These are phyloP conservation scores for Dolichoris vasculosae DNA, from an alignment of 1,140 invertebrate genomes.

Conservation along the genomic window DNA sequence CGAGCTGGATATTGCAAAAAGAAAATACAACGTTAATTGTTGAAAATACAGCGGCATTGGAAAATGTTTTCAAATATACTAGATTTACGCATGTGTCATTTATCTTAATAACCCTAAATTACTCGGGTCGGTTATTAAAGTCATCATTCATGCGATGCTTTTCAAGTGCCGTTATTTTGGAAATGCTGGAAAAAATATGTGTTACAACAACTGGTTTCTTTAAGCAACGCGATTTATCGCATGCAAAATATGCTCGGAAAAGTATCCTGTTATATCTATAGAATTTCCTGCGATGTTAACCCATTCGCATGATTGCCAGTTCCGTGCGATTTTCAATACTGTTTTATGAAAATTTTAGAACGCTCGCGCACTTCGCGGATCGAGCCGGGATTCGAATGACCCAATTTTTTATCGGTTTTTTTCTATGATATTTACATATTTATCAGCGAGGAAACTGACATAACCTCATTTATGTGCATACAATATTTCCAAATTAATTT, in stretches of 20 bases:
- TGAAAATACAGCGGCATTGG: neutral
- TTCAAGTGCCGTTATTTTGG: neutral
- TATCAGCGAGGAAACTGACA: neutral
- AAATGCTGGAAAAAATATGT: neutral
- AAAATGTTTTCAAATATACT: neutral
- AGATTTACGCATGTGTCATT: neutral
- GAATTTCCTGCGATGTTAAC: neutral
- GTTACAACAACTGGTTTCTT: neutral
- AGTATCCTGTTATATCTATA: neutral
- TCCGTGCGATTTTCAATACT: neutral
- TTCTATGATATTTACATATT: neutral
- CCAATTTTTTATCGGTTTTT: neutral
- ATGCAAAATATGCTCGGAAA: neutral
- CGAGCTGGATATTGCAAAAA: neutral
- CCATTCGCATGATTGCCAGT: neutral
- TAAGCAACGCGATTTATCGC: neutral
- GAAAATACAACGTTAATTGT: neutral
- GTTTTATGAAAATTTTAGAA: neutral
- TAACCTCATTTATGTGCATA: no score
- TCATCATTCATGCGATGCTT: constrained; percentile 1
- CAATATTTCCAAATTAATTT: neutral
- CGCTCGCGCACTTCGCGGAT: neutral
- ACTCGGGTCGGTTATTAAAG: neutral
- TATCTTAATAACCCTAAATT: neutral
- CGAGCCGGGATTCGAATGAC: neutral